Percentiles rank a stretch among this genome's conserved stretches.
phyloP scores from a whole-genome alignment of 2,113 vertebrate genomes.

The Mobula hypostoma region DNA sequence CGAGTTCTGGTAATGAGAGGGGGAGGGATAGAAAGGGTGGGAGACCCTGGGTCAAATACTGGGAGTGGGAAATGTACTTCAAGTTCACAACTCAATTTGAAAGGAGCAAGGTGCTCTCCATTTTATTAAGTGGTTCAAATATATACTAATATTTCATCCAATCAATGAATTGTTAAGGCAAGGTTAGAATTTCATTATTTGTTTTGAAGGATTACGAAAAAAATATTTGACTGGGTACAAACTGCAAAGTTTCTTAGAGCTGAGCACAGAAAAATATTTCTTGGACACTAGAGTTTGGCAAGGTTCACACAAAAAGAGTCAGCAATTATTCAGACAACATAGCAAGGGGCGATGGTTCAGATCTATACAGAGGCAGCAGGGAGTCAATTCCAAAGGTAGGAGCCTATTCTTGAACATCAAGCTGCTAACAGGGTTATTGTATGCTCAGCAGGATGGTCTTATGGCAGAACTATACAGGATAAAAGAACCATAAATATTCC shows the following conservation, averaged over 20 bases:
- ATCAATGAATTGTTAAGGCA: neutral
- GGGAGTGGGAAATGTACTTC: too few relatives aligned
- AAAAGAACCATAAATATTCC: neutral
- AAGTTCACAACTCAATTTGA: too few relatives aligned
- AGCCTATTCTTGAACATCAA: neutral
- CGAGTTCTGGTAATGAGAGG: too few relatives aligned
- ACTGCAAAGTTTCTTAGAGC: neutral
- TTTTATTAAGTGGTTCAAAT: neutral
- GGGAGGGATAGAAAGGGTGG: too few relatives aligned
- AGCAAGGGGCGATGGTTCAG: too few relatives aligned
- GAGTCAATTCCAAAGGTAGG: neutral
- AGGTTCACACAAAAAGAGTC: neutral
- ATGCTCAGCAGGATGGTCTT: neutral
- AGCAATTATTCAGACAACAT: neutral
- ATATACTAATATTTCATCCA: neutral
- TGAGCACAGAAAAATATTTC: neutral
- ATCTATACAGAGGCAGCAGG: neutral
- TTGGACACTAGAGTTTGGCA: too few relatives aligned
- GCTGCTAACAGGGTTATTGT: neutral
- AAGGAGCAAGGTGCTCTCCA: too few relatives aligned
- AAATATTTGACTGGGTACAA: neutral
- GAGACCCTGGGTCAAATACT: too few relatives aligned
- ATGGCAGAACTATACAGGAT: neutral
- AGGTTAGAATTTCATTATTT: neutral
- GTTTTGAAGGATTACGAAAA: neutral